Conservation (phyloP, 2,888 invertebrate species). For the Cosmia pyralina region DNA sequence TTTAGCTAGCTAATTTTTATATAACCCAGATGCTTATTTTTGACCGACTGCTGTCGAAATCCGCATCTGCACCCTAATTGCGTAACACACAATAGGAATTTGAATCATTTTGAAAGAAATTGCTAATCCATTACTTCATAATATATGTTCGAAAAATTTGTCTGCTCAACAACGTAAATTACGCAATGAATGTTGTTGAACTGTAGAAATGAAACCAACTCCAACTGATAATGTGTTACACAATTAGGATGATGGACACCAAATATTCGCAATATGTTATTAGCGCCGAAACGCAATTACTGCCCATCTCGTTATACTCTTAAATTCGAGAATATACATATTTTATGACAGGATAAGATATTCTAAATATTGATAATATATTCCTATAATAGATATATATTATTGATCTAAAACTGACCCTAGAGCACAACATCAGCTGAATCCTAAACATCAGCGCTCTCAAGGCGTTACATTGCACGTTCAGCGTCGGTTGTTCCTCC, state of each 20-base stretch:
- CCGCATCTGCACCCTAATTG: too few species aligned
- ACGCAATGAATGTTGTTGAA: too few species aligned
- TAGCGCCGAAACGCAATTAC: neutral
- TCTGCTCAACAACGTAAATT: too few species aligned
- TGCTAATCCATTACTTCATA: too few species aligned
- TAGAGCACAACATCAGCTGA: constrained; percentile 83
- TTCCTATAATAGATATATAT: neutral
- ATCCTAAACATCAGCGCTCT: constrained; percentile 85
- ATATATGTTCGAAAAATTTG: too few species aligned
- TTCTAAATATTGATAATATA: neutral
- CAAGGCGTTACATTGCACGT: constrained; percentile 76
- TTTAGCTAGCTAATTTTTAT: too few species aligned
- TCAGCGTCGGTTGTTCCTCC: constrained; percentile 56
- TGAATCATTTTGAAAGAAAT: too few species aligned
- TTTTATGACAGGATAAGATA: neutral
- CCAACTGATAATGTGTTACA: too few species aligned
- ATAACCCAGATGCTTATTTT: neutral
- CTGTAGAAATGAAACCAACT: too few species aligned
- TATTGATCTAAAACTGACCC: constrained; percentile 71
- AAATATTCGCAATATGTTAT: neutral
- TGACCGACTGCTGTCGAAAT: neutral
- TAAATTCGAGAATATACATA: neutral
- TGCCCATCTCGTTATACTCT: neutral
- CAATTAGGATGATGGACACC: too few species aligned
- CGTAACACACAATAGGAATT: too few species aligned